Evolutionary conservation across 2,113 vertebrate species (phyloP).

Genomic region (Lasiurus borealis): DNA sequence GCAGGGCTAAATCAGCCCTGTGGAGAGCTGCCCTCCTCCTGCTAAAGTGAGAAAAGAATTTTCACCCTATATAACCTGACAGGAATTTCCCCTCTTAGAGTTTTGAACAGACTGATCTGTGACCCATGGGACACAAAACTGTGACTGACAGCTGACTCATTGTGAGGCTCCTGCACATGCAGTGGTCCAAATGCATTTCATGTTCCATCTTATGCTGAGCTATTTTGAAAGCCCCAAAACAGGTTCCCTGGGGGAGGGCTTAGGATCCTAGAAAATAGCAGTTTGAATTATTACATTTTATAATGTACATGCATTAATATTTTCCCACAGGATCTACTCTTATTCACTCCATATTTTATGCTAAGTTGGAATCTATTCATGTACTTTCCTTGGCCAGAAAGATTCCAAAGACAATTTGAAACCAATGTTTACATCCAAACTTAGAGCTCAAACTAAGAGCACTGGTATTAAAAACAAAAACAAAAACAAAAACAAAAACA

Average conservation of each 20-base stretch:
- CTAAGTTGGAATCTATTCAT: constrained; percentile 1
- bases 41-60: background rate
- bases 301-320: constrained; percentile 41
- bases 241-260: background rate
- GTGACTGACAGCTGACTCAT: background rate
- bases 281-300: constrained; percentile 35
- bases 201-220: background rate
- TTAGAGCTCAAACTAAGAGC: background rate
- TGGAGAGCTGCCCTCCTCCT: background rate
- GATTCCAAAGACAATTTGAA: constrained; percentile 5
- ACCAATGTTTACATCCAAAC: background rate
- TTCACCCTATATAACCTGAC: background rate
- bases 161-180: background rate
- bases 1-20: background rate
- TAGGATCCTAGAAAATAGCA: constrained; percentile 32
- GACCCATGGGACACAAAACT: background rate
- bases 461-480: background rate
- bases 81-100: background rate
- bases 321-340: constrained; percentile 35
- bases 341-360: constrained; percentile 37
- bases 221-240: constrained; percentile 53
- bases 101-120: background rate
- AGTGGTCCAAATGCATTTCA: constrained; percentile 21
- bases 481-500: too few relatives aligned
- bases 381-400: background rate